Evolutionary conservation across 1,140 invertebrate species (phyloP).

Genomic region (Mercenaria mercenaria): DNA sequence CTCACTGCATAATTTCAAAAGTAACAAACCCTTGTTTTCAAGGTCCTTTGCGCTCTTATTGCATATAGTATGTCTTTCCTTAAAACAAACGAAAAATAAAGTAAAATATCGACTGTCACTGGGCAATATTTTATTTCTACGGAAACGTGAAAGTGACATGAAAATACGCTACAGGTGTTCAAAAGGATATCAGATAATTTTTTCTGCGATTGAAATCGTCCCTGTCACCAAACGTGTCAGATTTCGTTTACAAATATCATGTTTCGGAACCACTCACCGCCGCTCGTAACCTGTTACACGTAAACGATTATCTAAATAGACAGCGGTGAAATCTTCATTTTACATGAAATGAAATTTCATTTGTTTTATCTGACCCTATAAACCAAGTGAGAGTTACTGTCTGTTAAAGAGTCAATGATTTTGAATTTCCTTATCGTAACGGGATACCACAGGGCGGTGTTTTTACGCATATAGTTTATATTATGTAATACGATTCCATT

Average conservation of each 20-base stretch:
- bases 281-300: neutral
- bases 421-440: neutral
- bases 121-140: too few species aligned
- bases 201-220: neutral
- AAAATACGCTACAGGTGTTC: too few species aligned
- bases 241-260: neutral
- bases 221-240: neutral
- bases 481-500: slow-evolving; percentile 12
- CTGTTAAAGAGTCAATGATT: neutral
- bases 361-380: slow-evolving; percentile 4
- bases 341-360: neutral
- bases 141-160: too few species aligned
- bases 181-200: neutral
- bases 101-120: too few species aligned
- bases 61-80: too few species aligned
- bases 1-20: too few species aligned
- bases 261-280: neutral
- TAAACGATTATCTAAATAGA: neutral
- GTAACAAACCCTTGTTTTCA: too few species aligned
- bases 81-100: too few species aligned
- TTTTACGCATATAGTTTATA: neutral
- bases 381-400: slow-evolving; percentile 1
- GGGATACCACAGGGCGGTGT: neutral
- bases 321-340: neutral
- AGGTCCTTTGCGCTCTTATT: too few species aligned